Evolutionary conservation across 2,888 invertebrate genomes (phyloP).

Genomic region (Hirtodrosophila alboralis): DNA sequence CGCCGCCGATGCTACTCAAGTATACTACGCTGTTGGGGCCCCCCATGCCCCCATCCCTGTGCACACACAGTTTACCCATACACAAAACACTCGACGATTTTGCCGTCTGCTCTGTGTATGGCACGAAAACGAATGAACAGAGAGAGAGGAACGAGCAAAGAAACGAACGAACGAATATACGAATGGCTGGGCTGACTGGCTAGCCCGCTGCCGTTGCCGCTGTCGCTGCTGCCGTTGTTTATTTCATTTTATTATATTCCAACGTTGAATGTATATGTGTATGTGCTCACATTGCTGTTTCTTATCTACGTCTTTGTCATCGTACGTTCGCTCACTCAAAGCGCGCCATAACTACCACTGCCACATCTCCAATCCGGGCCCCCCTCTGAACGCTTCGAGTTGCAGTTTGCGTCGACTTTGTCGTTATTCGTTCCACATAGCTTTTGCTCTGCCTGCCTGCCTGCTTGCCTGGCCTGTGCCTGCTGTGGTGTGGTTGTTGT

Average conservation of each 20-base stretch:
- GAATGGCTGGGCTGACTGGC: conserved; percentile 47
- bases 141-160: conserved; percentile 38
- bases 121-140: conserved; percentile 45
- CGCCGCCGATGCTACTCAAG: conserved; percentile 61
- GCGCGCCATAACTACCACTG: conserved; percentile 78
- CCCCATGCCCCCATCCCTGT: conserved; percentile 19
- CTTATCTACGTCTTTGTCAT: conserved; percentile 80
- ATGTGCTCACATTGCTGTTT: conserved; percentile 72
- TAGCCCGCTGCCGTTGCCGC: conserved; percentile 26
- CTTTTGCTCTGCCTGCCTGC: conserved; percentile 56
- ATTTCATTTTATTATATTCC: conserved; percentile 72
- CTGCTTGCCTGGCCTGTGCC: conserved; percentile 10
- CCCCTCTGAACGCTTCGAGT: conserved; percentile 64
- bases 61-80: conserved; percentile 35
- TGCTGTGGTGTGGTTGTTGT: conserved; percentile 40
- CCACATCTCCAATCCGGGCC: conserved; percentile 53
- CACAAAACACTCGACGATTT: conserved; percentile 51
- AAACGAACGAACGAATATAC: conserved; percentile 28
- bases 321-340: conserved; percentile 68
- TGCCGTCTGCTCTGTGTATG: conserved; percentile 32
- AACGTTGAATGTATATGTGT: conserved; percentile 50
- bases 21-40: conserved; percentile 38
- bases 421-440: conserved; percentile 74
- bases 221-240: conserved; percentile 41
- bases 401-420: conserved; percentile 65